These are phyloP conservation scores for Rhagoletis pomonella DNA, from an alignment of 1,140 invertebrate species.

Conservation along the genomic window DNA sequence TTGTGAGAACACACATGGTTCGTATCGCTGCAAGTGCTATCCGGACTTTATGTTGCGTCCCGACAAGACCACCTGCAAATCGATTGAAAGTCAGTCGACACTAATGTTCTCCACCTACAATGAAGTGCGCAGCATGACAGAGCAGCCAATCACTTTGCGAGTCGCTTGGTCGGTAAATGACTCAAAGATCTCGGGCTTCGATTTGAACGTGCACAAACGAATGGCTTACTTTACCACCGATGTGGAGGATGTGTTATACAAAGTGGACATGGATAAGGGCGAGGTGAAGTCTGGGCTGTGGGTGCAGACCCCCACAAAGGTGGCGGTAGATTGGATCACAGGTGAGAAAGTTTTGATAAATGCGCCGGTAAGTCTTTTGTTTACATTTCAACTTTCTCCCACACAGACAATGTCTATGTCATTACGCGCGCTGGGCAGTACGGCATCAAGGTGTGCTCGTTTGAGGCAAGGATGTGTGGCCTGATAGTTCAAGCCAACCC, in stretches of 20 bases:
- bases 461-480: slow-evolving; percentile 77
- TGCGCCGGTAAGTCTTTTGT: no score
- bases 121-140: slow-evolving; percentile 76
- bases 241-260: slow-evolving; percentile 68
- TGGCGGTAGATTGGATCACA: slow-evolving; percentile 87
- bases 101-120: slow-evolving; percentile 76
- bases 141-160: slow-evolving; percentile 68
- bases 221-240: slow-evolving; percentile 73
- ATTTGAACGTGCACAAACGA: slow-evolving; percentile 72
- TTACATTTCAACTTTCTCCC: background rate
- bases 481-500: slow-evolving; percentile 79
- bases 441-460: slow-evolving; percentile 77
- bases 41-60: slow-evolving; percentile 77
- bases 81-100: slow-evolving; percentile 75
- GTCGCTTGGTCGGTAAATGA: slow-evolving; percentile 73
- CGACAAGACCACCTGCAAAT: slow-evolving; percentile 85
- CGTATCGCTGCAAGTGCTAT: slow-evolving; percentile 84
- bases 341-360: slow-evolving; percentile 56
- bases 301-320: slow-evolving; percentile 79
- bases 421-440: slow-evolving; percentile 77
- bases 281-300: slow-evolving; percentile 74
- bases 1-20: slow-evolving; percentile 84
- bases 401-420: slow-evolving; percentile 82
- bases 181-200: slow-evolving; percentile 75
- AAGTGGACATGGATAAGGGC: slow-evolving; percentile 63